Evolutionary conservation across 2,888 invertebrate species (phyloP).

Genomic region (Calameuta pallipes): DNA sequence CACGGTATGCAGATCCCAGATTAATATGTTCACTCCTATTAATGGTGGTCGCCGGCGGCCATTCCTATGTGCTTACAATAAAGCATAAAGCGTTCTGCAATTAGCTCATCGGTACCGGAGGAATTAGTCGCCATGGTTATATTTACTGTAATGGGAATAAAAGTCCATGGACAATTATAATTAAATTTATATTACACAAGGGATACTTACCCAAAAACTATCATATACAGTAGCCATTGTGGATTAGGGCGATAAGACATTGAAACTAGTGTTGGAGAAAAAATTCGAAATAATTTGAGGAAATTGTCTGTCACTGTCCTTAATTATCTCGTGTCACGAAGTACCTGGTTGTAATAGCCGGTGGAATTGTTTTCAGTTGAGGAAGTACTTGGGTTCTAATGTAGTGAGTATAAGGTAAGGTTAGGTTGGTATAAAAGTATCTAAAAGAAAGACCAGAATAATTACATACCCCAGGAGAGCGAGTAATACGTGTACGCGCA

Average conservation of each 20-base stretch:
- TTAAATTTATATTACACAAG: background rate
- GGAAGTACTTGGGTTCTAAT: background rate
- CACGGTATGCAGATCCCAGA: constrained; percentile 32
- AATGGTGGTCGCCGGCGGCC: constrained; percentile 35
- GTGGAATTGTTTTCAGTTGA: background rate
- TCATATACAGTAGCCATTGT: background rate
- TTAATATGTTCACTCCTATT: constrained; percentile 47
- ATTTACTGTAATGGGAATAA: background rate
- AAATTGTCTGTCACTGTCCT: background rate
- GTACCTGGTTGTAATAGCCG: background rate
- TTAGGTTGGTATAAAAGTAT: background rate
- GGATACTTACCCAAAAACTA: background rate
- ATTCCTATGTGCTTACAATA: constrained; percentile 36
- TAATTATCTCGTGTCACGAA: background rate
- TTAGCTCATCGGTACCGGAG: constrained; percentile 41
- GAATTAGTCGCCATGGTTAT: constrained; percentile 32
- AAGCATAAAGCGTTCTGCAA: constrained; percentile 38
- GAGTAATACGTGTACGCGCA: constrained; percentile 1
- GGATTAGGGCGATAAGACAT: background rate
- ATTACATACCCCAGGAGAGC: constrained; percentile 5
- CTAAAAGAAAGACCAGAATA: background rate
- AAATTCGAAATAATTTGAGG: constrained; percentile 5
- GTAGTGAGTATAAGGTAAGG: background rate
- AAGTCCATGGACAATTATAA: background rate
- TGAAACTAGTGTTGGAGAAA: background rate